Base-by-base conservation (phyloP, 1,140 invertebrate species). In the Cydia amplana region DNA sequence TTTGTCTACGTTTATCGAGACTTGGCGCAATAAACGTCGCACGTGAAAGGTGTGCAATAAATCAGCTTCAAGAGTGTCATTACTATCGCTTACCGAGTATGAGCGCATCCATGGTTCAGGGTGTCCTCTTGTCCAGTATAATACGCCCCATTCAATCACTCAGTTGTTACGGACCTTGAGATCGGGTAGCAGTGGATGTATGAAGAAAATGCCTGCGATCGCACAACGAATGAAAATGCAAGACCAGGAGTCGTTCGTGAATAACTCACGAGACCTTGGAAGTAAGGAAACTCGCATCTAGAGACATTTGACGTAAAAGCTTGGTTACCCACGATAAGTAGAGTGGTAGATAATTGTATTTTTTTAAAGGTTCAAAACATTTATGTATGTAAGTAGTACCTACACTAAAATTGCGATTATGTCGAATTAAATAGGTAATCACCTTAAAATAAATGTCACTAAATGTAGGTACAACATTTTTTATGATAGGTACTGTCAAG, bases 11-110 rank as follows among this genome's bases (percentile, higher is more conserved):
- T 40, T 18, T 43, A 40, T 70, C 74, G 75, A 63, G 72, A 76
- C 76, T 79, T 74, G 72, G 73, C 51, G 80, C 78, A 79, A 81
- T 81, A 81, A 81, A 81, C 78, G 78, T 81, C 80, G 77, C 60
- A 43, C 51, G 78, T 81, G 76, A 70, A 18, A 74, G 75, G 46
- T 46, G 46, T 60, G 76, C 76, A 25, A 81, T 81, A 81, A 81
- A 81, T 81, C 80, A 73, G 76, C 75, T 74, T 74, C 77, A 75
- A 67, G 74, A 75, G 36, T 75, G 75, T 23, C 20, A 23, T 60
- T 60, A 10, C 55, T 23, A 23, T 10, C 18, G 55, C 18, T 23
- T 23, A 12, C 51, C 51, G 1, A 23, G 6, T 1, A 55, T 18
- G n/a, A 18, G 16, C 1, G 49, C 16, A 16, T 10, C 43, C 0